A percentile compares a stretch with the other conserved stretches of the same genome.
These are phyloP conservation scores for Sipha maydis DNA, from an alignment of 2,888 invertebrate species.

Conservation along the genomic window DNA sequence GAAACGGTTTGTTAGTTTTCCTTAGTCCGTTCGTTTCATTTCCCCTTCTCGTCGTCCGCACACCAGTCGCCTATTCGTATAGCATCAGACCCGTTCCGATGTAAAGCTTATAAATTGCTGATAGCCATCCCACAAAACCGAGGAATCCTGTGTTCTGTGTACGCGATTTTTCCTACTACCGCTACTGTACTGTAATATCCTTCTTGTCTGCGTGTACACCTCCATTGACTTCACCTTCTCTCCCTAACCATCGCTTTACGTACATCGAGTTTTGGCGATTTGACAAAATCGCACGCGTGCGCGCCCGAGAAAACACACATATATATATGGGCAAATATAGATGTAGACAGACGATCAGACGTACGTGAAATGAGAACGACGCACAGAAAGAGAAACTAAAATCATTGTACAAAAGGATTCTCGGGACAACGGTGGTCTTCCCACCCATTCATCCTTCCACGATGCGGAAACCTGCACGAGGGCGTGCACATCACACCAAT, in stretches of 20 bases:
- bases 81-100: conserved; percentile 25
- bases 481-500: conserved; percentile 30
- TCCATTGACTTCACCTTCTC: not conserved
- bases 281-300: conserved; percentile 44
- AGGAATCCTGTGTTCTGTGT: conserved; percentile 1
- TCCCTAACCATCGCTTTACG: too few relatives aligned
- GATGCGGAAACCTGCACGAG: not conserved
- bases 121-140: conserved; percentile 40
- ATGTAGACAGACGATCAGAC: not conserved
- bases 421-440: not conserved
- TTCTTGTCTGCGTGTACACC: not conserved
- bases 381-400: not conserved
- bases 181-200: not conserved
- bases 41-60: not conserved
- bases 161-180: conserved; percentile 25
- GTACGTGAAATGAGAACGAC: conserved; percentile 6
- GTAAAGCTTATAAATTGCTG: conserved; percentile 50
- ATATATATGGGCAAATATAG: not conserved
- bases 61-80: too few relatives aligned
- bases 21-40: not conserved
- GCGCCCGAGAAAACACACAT: not conserved
- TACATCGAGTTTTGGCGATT: conserved; percentile 25
- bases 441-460: not conserved
- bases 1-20: conserved; percentile 44
- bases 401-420: conserved; percentile 26